Conservation (phyloP, 2,888 invertebrate species). For the Amaurobius ferox region DNA sequence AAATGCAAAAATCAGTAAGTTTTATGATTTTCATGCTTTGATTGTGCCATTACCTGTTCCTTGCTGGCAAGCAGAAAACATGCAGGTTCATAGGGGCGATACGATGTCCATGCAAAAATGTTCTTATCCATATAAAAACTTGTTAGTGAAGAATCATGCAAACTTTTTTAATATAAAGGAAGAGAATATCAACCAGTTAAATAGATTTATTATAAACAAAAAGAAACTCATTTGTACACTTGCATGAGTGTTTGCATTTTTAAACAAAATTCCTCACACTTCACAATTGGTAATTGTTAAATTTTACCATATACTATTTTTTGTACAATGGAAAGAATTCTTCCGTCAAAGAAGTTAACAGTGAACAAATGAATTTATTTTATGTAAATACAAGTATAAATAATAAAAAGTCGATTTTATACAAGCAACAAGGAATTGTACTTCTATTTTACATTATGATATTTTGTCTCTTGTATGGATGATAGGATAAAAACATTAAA, state of each 20-base stretch:
- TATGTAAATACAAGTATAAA: slow-evolving; percentile 62
- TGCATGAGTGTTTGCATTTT: slow-evolving; percentile 41
- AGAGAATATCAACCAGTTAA: slow-evolving; percentile 57
- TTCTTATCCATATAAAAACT: too few relatives aligned
- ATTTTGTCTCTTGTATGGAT: slow-evolving; percentile 22
- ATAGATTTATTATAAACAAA: slow-evolving; percentile 72
- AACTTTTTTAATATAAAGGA: too few relatives aligned
- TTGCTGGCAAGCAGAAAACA: too few relatives aligned
- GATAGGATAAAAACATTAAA: slow-evolving; percentile 51
- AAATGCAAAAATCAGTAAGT: too few relatives aligned
- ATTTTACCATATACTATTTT: slow-evolving; percentile 60
- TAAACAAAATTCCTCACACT: slow-evolving; percentile 60
- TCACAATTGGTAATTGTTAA: slow-evolving; percentile 31
- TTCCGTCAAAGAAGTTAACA: slow-evolving; percentile 46
- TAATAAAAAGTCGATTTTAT: slow-evolving; percentile 60
- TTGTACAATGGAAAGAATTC: slow-evolving; percentile 57
- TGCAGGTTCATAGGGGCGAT: too few relatives aligned
- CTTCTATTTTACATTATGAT: slow-evolving; percentile 50
- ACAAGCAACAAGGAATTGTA: slow-evolving; percentile 54
- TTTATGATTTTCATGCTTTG: too few relatives aligned
- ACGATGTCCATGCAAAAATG: too few relatives aligned
- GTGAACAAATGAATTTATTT: slow-evolving; percentile 60
- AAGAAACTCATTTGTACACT: slow-evolving; percentile 71
- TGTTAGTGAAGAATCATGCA: too few relatives aligned
- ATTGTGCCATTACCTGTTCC: too few relatives aligned